phyloP scores from a whole-genome alignment of 2,888 invertebrate species.

The Dendrolimus pini region DNA sequence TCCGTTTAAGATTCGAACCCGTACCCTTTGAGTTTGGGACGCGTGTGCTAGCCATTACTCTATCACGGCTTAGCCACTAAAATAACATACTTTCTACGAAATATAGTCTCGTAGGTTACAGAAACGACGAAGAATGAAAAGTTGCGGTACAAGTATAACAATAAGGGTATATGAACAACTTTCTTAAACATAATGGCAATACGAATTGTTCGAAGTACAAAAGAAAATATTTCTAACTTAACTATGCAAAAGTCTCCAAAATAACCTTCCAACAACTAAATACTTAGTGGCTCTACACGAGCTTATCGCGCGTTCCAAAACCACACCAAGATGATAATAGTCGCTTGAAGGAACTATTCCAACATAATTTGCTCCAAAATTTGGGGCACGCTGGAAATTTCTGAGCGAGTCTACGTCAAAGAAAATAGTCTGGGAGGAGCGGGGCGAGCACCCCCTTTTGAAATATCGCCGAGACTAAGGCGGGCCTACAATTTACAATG shows the following conservation, averaged over 20 bases:
- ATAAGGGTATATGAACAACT: too few species aligned
- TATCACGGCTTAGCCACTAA: too few species aligned
- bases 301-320: conserved; percentile 20
- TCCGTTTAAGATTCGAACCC: too few species aligned
- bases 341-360: conserved; percentile 52
- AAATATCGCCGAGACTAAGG: conserved; percentile 22
- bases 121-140: too few species aligned
- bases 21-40: too few species aligned
- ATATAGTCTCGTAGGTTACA: too few species aligned
- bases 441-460: conserved; percentile 16
- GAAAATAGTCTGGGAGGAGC: conserved; percentile 32
- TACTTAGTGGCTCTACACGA: conserved; percentile 15
- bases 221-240: not conserved
- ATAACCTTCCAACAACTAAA: conserved; percentile 18
- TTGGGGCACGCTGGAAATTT: conserved; percentile 51
- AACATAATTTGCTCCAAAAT: conserved; percentile 54
- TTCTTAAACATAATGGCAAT: too few species aligned
- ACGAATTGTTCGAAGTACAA: not conserved
- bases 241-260: not conserved
- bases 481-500: not conserved
- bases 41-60: too few species aligned
- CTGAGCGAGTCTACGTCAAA: conserved; percentile 52
- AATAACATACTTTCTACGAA: too few species aligned
- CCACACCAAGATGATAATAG: conserved; percentile 28
- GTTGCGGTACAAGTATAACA: too few species aligned